phyloP scores from a whole-genome alignment of 2,797 vertebrate species.

The Bothrops alternatus region DNA sequence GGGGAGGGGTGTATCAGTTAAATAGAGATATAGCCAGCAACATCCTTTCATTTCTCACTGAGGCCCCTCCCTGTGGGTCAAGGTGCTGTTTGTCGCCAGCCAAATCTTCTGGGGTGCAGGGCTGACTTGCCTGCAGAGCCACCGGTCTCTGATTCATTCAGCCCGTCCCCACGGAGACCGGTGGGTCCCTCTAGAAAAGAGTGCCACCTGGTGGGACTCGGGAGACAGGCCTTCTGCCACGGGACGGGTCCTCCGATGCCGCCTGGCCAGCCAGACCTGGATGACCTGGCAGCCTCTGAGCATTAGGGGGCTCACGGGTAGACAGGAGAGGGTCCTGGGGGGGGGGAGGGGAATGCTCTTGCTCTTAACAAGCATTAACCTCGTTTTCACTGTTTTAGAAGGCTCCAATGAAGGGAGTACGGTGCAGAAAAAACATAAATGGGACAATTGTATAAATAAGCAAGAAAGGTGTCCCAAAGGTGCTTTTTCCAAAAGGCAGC shows the following conservation, averaged over 20 bases:
- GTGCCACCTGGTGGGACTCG: background rate
- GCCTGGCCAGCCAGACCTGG: background rate
- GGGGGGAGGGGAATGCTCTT: background rate
- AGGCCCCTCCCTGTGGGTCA: background rate
- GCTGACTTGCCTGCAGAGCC: background rate
- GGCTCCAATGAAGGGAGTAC: background rate
- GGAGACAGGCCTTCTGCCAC: background rate
- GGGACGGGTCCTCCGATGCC: too few relatives aligned
- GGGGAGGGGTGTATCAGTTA: background rate
- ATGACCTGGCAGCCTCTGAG: background rate
- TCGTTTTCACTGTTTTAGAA: background rate
- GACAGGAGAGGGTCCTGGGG: background rate
- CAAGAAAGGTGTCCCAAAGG: background rate
- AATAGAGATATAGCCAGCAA: background rate
- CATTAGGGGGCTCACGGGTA: background rate
- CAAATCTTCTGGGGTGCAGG: background rate
- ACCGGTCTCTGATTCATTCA: background rate
- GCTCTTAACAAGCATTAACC: background rate
- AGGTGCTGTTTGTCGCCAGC: background rate
- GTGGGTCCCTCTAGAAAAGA: background rate
- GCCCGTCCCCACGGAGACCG: fast-evolving
- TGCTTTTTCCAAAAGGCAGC: background rate
- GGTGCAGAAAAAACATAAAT: background rate
- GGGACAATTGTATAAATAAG: background rate
- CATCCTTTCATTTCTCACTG: background rate